Conservation (phyloP, 2,113 vertebrate genomes). For the Rhea americana region DNA sequence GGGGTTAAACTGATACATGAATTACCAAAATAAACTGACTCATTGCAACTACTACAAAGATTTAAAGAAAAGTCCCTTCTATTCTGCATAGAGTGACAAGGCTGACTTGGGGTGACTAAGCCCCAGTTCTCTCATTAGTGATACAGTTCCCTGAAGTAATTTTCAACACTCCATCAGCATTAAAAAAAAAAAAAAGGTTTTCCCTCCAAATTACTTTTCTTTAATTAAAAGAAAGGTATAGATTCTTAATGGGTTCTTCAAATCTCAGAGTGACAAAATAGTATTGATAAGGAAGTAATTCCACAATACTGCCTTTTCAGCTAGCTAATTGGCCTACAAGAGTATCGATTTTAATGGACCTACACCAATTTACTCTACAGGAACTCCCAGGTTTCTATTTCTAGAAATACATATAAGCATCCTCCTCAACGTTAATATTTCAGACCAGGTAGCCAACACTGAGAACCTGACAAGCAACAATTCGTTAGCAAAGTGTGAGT, state of each 20-base stretch:
- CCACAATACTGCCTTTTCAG: background rate
- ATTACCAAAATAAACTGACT: conserved; percentile 4
- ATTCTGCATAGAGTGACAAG: background rate
- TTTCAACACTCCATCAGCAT: background rate
- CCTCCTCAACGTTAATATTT: background rate
- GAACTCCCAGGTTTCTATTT: background rate
- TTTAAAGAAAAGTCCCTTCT: background rate
- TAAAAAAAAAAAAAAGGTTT: conserved; percentile 1
- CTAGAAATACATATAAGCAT: background rate
- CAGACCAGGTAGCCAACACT: background rate
- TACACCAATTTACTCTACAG: background rate
- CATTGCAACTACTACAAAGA: background rate
- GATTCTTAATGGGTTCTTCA: background rate
- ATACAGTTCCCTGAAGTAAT: background rate
- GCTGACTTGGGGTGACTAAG: background rate
- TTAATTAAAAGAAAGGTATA: background rate
- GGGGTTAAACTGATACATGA: background rate
- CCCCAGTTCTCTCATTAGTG: background rate
- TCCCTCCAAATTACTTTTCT: background rate
- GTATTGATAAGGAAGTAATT: background rate
- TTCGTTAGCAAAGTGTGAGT: background rate
- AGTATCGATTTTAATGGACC: background rate
- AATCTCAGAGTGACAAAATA: background rate
- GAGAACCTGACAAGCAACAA: background rate
- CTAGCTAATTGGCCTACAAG: background rate